phyloP scores from a whole-genome alignment of 2,888 invertebrate genomes.

The Tortricodes alternella region DNA sequence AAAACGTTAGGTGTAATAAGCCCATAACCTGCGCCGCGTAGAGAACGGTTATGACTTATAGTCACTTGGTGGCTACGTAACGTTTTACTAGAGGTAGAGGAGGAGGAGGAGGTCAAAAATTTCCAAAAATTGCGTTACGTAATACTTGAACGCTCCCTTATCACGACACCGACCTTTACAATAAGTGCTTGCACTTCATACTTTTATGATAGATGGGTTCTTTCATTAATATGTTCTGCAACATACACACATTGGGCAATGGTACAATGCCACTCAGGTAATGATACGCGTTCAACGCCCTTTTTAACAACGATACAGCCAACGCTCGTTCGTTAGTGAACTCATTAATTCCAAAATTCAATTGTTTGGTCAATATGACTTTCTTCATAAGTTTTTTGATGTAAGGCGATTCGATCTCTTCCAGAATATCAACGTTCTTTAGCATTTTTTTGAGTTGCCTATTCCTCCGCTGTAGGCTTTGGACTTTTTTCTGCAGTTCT shows the following conservation, averaged over 20 bases:
- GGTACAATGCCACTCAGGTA: slow-evolving; percentile 22
- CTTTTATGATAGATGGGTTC: slow-evolving; percentile 10
- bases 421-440: slow-evolving; percentile 11
- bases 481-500: slow-evolving; percentile 9
- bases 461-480: slow-evolving; percentile 11
- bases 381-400: slow-evolving; percentile 17
- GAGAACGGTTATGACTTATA: no score
- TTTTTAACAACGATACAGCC: slow-evolving; percentile 14
- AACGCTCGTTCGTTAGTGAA: slow-evolving; percentile 15
- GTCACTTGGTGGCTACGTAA: no score
- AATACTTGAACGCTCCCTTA: no score
- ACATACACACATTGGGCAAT: slow-evolving; percentile 20
- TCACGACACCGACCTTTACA: no score
- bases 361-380: slow-evolving; percentile 1
- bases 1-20: no score
- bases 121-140: no score
- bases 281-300: slow-evolving; percentile 21
- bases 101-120: no score
- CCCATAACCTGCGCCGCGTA: no score
- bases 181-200: slow-evolving; percentile 21
- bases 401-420: slow-evolving; percentile 19
- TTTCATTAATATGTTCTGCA: slow-evolving; percentile 19
- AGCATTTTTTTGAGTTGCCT: slow-evolving; percentile 21
- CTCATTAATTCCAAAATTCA: slow-evolving; percentile 16
- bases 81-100: no score